Percentiles rank a stretch among this genome's conserved stretches.
Conservation (phyloP, 1,140 invertebrate species). For the Apis cerana region DNA sequence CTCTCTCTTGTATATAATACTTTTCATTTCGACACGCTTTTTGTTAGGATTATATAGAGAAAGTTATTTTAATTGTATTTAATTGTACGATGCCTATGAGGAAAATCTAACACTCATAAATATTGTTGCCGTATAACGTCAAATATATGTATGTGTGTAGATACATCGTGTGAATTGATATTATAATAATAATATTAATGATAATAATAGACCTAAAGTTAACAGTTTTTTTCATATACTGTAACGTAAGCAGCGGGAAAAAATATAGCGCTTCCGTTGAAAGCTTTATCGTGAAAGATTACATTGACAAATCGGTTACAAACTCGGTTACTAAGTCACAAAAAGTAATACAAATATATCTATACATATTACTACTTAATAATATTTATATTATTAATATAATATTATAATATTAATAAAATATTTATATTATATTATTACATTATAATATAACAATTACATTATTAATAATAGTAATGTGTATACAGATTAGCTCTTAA, state of each 20-base stretch:
- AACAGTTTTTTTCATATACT: background rate
- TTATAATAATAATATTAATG: conserved; percentile 10
- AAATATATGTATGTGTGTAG: conserved; percentile 14
- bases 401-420: too few relatives aligned
- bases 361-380: conserved; percentile 14
- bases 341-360: conserved; percentile 29
- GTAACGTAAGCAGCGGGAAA: conserved; percentile 19
- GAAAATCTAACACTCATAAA: conserved; percentile 18
- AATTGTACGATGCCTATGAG: conserved; percentile 16
- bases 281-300: background rate
- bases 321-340: conserved; percentile 70
- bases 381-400: conserved; percentile 1
- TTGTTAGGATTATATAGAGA: conserved; percentile 9
- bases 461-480: conserved; percentile 22
- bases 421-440: conserved; percentile 1
- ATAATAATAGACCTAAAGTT: background rate
- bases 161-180: conserved; percentile 2
- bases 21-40: background rate
- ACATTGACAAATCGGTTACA: conserved; percentile 3
- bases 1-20: background rate
- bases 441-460: background rate
- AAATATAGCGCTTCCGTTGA: conserved; percentile 22
- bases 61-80: background rate
- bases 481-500: conserved; percentile 5
- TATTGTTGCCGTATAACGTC: conserved; percentile 6